Base-by-base conservation (phyloP, 1,140 invertebrate species). In the Hycleus phaleratus region DNA sequence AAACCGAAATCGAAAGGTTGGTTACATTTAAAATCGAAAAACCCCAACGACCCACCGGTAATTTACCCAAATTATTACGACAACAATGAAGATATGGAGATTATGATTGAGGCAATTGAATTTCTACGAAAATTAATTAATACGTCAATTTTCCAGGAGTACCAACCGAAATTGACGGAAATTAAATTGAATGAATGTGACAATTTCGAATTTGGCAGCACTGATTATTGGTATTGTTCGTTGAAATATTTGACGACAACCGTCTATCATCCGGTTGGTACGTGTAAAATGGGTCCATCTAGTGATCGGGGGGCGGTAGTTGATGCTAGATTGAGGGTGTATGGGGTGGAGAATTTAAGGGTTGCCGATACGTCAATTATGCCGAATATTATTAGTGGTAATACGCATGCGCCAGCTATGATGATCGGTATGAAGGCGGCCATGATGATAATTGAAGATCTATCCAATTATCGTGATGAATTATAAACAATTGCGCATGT, bases 341-440 rank as follows among this genome's bases (percentile, higher is more conserved):
- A 61, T 45, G 74, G 74, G 60, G 73, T 72, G 6, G 70, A 77
- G 42, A 76, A 79, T 51, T 68, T 90, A 12, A 75, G 88, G 60
- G 86, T 90, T 0, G 79, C 81, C 0, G 88, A 90, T 69, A 84
- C 85, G 46, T 88, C 86, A 10, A 83, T 88, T 25, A 90, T 91
- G 84, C 88, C 88, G 0, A 74, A 70, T 3, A 81, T 90, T 42
- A 74, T 82, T 0, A 78, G 81, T 10, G 86, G 80, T 3, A 87
- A 88, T 57, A 87, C 85, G 0, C 87, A 88, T 68, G 86, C 85
- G 1, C 79, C 87, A 0, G 79, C 79, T 1, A 82, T 87, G 32
- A 87, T 86, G 79, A 86, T 90, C 48, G 87, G 77, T 1, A 85
- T 89, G 65, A 89, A 87, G 65, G 86, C 77, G 0, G 79, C 81